Conservation (phyloP, 1,140 invertebrate species). For the Cydia fagiglandana region DNA sequence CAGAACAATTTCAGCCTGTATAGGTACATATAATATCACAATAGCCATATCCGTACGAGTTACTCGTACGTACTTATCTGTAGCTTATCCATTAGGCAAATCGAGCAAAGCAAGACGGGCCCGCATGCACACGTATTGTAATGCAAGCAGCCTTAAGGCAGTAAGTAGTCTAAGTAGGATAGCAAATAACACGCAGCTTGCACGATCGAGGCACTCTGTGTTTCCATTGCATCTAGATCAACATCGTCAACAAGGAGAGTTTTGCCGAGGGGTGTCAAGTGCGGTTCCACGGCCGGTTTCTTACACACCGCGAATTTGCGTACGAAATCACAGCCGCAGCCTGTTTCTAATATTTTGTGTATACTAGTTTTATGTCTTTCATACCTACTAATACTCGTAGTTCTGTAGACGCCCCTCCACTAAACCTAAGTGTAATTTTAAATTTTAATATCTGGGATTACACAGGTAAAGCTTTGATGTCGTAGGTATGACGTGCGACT, state of each 20-base stretch:
- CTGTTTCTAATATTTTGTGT: no score
- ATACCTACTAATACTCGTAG: no score
- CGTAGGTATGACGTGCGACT: neutral
- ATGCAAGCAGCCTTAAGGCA: constrained; percentile 3
- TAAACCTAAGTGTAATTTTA: no score
- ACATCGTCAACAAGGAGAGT: neutral
- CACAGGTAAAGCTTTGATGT: neutral
- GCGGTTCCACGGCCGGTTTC: no score
- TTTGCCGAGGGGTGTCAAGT: no score
- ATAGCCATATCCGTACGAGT: neutral
- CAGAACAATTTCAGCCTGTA: no score
- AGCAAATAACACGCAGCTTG: constrained; percentile 22
- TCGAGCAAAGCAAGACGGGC: neutral
- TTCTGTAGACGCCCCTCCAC: no score
- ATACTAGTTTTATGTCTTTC: no score
- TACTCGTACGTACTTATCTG: neutral
- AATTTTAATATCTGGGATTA: no score
- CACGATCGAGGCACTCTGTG: neutral
- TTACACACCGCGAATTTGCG: no score
- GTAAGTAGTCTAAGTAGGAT: constrained; percentile 28
- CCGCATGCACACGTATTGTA: neutral
- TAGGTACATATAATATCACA: no score
- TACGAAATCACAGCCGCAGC: no score
- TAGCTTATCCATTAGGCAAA: neutral
- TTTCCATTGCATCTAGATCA: constrained; percentile 9